These are phyloP conservation scores for Nasonia giraulti DNA, from an alignment of 1,140 invertebrate species.

Conservation along the genomic window DNA sequence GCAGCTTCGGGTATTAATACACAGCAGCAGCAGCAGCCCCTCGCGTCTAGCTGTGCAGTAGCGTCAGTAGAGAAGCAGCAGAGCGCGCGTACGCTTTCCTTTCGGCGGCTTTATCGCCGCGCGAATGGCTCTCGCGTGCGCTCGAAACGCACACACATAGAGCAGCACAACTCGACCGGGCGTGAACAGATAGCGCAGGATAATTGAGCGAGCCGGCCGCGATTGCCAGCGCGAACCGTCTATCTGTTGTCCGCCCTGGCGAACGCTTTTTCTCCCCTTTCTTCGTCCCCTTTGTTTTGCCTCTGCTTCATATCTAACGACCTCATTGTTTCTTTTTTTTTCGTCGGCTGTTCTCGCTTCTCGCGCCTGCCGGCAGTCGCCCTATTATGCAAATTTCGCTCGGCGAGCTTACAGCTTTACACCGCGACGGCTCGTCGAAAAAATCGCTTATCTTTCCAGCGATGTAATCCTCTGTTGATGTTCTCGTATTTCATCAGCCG, in stretches of 20 bases:
- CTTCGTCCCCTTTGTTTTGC: neutral
- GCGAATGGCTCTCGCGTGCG: constrained; percentile 4
- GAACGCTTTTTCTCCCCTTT: neutral
- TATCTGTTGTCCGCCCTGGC: constrained; percentile 25
- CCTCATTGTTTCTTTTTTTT: neutral
- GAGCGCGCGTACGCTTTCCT: neutral
- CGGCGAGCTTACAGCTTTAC: neutral
- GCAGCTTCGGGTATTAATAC: constrained; percentile 59
- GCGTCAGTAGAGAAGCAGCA: neutral
- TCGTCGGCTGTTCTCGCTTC: constrained; percentile 42
- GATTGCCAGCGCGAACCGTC: constrained; percentile 14
- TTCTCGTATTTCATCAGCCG: no score
- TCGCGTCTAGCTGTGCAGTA: neutral
- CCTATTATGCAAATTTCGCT: constrained; percentile 24
- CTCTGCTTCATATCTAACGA: constrained; percentile 7
- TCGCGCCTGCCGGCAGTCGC: neutral
- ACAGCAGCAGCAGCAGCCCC: neutral
- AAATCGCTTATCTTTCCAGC: no score
- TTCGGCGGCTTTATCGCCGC: neutral
- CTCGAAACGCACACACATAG: neutral
- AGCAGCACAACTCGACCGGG: constrained; percentile 25
- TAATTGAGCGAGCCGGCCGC: constrained; percentile 36
- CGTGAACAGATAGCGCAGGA: constrained; percentile 57
- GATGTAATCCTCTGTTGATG: no score
- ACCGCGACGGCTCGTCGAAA: neutral